Evolutionary conservation across 1,140 invertebrate genomes (phyloP), one percentile per base, ranked within the genome.

Genomic region (Vanessa tameamea): DNA sequence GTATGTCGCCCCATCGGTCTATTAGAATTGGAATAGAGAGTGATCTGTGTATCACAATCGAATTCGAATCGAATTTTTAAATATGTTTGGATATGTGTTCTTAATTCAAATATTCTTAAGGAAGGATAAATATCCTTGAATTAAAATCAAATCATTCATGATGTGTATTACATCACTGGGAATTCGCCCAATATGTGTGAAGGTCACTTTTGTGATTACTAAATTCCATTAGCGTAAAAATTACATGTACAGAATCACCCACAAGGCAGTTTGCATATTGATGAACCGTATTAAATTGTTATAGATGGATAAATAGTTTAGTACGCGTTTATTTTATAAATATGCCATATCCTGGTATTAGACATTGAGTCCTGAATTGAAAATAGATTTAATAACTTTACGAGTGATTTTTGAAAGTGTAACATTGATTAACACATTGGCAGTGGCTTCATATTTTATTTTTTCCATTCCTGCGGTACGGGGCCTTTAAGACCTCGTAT

Each of bases 251-350:
- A 13, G 63, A n/a, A 20, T 61, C 31, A 69, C 6, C 14, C 26
- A 23, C n/a, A 15, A 59, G 43, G 55, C 53, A 47, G 15, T 50
- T 63, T 63, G 68, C 55, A 69, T 69, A 63, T 61, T 50, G 14
- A 69, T 50, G 6, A n/a, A 47, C 15, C n/a, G 26, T 16, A 20
- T 23, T 64, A 64, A 48, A 64, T 64, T 13, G 37, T 47, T 64
- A 61, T 37, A n/a, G 6, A 37, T 31, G 11, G 57, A 57, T 23
- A 57, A 57, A 55, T 16, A 0, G 15, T 53, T 53, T n/a, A 11
- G 53, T 3, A 61, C 57, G 57, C 8, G 26, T 15, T 37, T 0
- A 5, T 61, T 37, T 37, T 61, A 6, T 61, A 5, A 61, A 61
- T 61, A 26, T 4, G 6, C 31, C 8, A 15, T 13, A 31, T 61